These are phyloP conservation scores for Drosophila prostipennis DNA, from an alignment of 2,888 invertebrate species.

Conservation along the genomic window DNA sequence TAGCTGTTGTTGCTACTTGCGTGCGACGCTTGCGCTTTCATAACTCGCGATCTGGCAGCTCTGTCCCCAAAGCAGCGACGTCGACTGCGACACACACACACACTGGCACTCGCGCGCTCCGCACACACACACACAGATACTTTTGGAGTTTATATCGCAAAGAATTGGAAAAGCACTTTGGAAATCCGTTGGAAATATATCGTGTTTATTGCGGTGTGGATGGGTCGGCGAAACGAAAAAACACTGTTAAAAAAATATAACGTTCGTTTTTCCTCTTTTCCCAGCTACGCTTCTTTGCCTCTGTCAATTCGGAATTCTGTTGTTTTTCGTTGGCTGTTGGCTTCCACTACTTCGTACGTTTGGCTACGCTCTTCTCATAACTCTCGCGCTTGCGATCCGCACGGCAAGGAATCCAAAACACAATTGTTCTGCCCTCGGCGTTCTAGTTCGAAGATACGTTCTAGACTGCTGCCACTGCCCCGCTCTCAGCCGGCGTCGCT, in stretches of 20 bases:
- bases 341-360: conserved; percentile 12
- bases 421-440: conserved; percentile 82
- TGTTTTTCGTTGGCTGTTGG: not conserved
- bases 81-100: conserved; percentile 30
- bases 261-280: conserved; percentile 8
- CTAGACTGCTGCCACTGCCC: conserved; percentile 74
- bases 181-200: conserved; percentile 1
- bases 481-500: conserved; percentile 33
- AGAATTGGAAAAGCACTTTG: conserved; percentile 6
- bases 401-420: conserved; percentile 83
- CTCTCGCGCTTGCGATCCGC: conserved; percentile 76
- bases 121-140: not conserved
- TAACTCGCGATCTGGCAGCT: conserved; percentile 77
- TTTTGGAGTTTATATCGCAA: conserved; percentile 2
- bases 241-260: conserved; percentile 10
- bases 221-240: not conserved
- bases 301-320: no score
- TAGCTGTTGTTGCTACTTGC: conserved; percentile 44
- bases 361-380: conserved; percentile 51
- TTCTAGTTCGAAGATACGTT: conserved; percentile 81
- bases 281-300: not conserved
- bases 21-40: conserved; percentile 74
- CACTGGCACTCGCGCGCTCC: conserved; percentile 14
- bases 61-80: conserved; percentile 48
- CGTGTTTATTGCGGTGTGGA: no score